Base-by-base conservation (phyloP, 1,140 invertebrate species). In the Euwallacea fornicatus region DNA sequence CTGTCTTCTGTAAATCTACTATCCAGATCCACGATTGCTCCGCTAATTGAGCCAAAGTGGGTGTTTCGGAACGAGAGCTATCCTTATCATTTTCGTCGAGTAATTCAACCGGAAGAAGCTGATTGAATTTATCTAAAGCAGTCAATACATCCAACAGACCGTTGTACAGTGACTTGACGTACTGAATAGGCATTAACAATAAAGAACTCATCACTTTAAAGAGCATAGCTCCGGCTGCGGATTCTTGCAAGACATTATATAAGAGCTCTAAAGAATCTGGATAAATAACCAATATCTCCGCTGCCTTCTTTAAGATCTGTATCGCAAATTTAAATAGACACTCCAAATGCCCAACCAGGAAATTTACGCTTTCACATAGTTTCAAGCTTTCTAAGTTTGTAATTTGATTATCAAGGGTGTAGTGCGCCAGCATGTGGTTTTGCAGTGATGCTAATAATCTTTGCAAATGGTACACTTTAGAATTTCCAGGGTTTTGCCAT, bases 1-100 rank as follows among this genome's bases (percentile, higher is more conserved):
- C 88, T 0, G 85, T 83, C 73, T 86, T 78, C 77, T 89, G 87
- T 73, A 89, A 76, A 79, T 89, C 88, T 13, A 89, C 76, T 69
- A 88, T 78, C 88, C 88, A 90, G 4, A 85, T 77, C 87, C 87
- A 89, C 7, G 81, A 83, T 72, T 81, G 77, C 61, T 82, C 79
- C 1, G 80, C 78, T n/a, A 83, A 69, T 61, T 83, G 81, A 10
- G 76, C 73, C 41, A 82, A 76, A 16, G 83, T 84, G 8, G 83
- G 83, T 10, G 83, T 84, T 75, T 82, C 83, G 0, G 81, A 80
- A 77, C 77, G 59, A 16, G 75, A 78, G 10, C 65, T 67, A 42
- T 78, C 70, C 53, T 68, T 75, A 72, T 79, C 77, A 15, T 73
- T 76, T 59, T 77, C 70, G 2, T 65, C 47, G n/a, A 71, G 63